These are phyloP conservation scores for Aethes cnicana DNA, from an alignment of 2,888 invertebrate species.

Conservation along the genomic window DNA sequence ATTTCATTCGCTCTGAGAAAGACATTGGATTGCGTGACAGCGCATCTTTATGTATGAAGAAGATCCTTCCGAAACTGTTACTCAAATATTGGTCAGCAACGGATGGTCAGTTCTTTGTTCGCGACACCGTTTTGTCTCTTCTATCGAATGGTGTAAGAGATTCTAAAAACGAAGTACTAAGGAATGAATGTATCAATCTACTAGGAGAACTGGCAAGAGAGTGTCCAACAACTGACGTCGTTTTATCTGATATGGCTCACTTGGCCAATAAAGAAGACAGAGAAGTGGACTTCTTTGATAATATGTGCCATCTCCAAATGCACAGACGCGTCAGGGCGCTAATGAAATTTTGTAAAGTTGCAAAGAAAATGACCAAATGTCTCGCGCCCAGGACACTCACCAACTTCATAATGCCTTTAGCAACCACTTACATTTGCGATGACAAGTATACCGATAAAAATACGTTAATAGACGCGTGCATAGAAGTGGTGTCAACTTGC, in stretches of 20 bases:
- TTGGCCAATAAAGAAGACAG: conserved; percentile 87
- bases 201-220: conserved; percentile 89
- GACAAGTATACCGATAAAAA: conserved; percentile 90
- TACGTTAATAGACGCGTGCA: conserved; percentile 91
- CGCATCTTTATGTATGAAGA: conserved; percentile 88
- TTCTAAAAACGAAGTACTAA: conserved; percentile 86
- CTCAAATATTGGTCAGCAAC: conserved; percentile 76
- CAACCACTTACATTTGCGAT: conserved; percentile 89
- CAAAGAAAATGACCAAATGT: conserved; percentile 82
- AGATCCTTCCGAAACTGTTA: conserved; percentile 85
- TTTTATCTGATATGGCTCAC: conserved; percentile 86
- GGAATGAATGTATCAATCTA: conserved; percentile 90
- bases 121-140: conserved; percentile 87
- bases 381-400: conserved; percentile 88
- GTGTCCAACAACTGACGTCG: conserved; percentile 86
- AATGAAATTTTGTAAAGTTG: conserved; percentile 86
- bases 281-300: conserved; percentile 97
- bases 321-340: conserved; percentile 93
- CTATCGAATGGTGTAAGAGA: conserved; percentile 88
- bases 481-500: conserved; percentile 89
- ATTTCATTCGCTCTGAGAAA: conserved; percentile 88
- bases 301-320: conserved; percentile 92
- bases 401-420: conserved; percentile 92
- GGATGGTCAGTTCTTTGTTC: conserved; percentile 86
- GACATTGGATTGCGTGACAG: conserved; percentile 92